Evolutionary conservation across 2,888 invertebrate genomes (phyloP).

Genomic region (Pyrochroa serraticornis): DNA sequence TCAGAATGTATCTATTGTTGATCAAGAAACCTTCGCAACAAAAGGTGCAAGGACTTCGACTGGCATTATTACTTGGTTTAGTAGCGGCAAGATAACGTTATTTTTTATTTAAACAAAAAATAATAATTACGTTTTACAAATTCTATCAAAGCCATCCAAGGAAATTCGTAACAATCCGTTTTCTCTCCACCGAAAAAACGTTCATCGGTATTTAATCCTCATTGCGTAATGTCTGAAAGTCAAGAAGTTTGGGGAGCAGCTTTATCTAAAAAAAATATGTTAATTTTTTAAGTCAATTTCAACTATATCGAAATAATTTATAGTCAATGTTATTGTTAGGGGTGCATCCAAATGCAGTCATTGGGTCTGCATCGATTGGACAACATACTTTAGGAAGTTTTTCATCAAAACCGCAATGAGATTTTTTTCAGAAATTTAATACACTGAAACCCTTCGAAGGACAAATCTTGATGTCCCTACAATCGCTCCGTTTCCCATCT

Average conservation of each 20-base stretch:
- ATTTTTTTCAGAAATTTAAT: no score
- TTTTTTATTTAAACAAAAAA: neutral
- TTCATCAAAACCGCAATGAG: no score
- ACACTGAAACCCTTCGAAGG: no score
- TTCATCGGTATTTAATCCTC: slow-evolving; percentile 61
- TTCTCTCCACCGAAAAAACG: slow-evolving; percentile 68
- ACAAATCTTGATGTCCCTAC: no score
- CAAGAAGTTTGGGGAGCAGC: slow-evolving; percentile 1
- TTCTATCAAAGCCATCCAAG: slow-evolving; percentile 73
- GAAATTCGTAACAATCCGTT: slow-evolving; percentile 70
- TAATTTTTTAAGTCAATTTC: neutral
- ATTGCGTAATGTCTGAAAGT: slow-evolving; percentile 55
- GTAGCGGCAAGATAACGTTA: no score
- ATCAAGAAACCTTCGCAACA: slow-evolving; percentile 79
- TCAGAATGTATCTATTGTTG: slow-evolving; percentile 70
- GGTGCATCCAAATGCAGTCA: neutral
- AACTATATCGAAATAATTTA: neutral
- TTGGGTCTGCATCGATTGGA: neutral
- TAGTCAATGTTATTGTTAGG: no score
- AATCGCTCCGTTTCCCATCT: no score
- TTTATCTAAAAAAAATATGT: neutral
- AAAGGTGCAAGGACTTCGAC: slow-evolving; percentile 57
- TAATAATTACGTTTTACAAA: slow-evolving; percentile 69
- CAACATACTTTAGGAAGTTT: no score
- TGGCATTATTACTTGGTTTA: no score